Base-by-base conservation (phyloP, 2,113 vertebrate genomes). In the Chelonoidis abingdonii region DNA sequence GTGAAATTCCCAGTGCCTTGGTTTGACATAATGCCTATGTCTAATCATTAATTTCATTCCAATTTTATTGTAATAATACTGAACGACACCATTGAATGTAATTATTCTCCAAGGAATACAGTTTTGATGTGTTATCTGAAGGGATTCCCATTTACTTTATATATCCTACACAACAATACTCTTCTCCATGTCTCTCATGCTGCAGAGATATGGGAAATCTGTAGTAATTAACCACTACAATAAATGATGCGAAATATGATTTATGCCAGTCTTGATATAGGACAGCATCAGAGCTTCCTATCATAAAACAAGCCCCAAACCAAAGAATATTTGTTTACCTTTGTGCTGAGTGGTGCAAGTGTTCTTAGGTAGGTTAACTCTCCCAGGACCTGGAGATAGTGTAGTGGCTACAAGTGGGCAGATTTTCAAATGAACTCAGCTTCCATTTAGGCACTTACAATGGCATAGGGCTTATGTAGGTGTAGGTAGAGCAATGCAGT, bases 41-140 rank as follows among this genome's bases (percentile, higher is more conserved):
- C 52, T 93, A 90, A 76, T 81, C 83, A 41, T 89, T 97, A 94
- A 96, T 98, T 97, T 97, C 14, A 95, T 88, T 97, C 81, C 69
- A 88, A 56, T 52, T 89, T 1, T 91, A 84, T 62, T 95, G 84
- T 38, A 13, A 62, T 89, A 90, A 82, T 35, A 82, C 50, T 84
- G 80, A n/a, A 50, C 24, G 50, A 91, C 92, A 25, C 10, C 31
- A 53, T 94, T 93, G 92, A 19, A 69, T 69, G 31, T 69, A 16
- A 17, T n/a, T 19, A 16, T 69, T 69, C 16, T 19, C 38, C 89
- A 50, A 57, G 50, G 31, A 91, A 85, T 79, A 75, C 19, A 19
- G 89, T 76, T 94, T 90, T 27, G 53, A 12, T 93, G 14, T 41
- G 56, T 82, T 82, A 93, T 96, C 72, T 90, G 80, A 86, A 92